phyloP scores from a whole-genome alignment of 2,888 invertebrate genomes.

The Plusia festucae region DNA sequence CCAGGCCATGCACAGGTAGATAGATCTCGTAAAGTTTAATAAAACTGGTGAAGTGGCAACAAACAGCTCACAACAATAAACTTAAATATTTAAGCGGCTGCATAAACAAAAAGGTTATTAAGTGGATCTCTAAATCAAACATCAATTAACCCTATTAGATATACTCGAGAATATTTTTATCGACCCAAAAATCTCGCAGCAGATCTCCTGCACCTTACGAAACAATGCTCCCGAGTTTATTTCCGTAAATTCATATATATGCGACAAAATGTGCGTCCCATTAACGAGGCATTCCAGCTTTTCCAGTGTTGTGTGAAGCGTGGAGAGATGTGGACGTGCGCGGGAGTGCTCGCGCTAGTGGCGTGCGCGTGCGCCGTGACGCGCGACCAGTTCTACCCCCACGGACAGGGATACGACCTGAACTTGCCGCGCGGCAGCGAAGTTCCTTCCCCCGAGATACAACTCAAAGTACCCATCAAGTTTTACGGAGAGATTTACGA shows the following conservation, averaged over 20 bases:
- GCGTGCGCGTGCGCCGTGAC: constrained; percentile 82
- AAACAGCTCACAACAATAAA: not conserved
- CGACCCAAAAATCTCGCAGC: constrained; percentile 41
- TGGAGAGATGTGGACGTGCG: constrained; percentile 83
- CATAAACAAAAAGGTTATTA: constrained; percentile 19
- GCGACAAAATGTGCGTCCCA: constrained; percentile 50
- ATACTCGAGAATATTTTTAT: constrained; percentile 42
- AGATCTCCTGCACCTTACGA: constrained; percentile 53
- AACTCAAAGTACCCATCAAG: constrained; percentile 92
- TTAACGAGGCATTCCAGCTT: constrained; percentile 56
- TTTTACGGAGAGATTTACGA: constrained; percentile 94
- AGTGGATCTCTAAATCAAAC: constrained; percentile 24
- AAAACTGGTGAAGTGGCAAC: not conserved
- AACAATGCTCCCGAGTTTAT: constrained; percentile 53
- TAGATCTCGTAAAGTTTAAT: not conserved
- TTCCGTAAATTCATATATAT: constrained; percentile 53
- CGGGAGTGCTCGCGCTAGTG: constrained; percentile 72
- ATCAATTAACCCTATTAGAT: constrained; percentile 25
- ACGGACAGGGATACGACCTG: constrained; percentile 88
- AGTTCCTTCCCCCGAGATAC: constrained; percentile 91
- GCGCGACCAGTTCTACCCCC: constrained; percentile 90
- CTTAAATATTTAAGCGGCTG: not conserved
- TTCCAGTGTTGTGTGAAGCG: constrained; percentile 69
- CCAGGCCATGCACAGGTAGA: not conserved
- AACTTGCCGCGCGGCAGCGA: constrained; percentile 89